Evolutionary conservation across 1,140 invertebrate genomes (phyloP).

Genomic region (Drosophila sp.): DNA sequence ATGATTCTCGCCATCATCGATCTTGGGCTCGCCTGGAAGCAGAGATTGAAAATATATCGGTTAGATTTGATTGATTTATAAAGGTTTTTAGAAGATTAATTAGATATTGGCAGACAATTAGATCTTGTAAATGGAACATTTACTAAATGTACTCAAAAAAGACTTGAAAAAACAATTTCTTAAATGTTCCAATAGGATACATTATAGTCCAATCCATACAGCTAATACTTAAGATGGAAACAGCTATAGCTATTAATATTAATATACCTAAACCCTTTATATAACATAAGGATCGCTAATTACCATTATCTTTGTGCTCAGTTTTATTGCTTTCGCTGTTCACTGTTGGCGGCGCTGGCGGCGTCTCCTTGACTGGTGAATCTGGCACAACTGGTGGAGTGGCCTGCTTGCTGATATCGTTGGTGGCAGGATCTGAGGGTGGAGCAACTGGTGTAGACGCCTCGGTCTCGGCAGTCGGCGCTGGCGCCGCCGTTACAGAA

Average conservation of each 20-base stretch:
- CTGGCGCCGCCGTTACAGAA: conserved; percentile 32
- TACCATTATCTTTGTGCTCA: conserved; percentile 76
- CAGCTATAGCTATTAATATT: too few species aligned
- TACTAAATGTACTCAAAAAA: too few species aligned
- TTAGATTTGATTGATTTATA: neutral
- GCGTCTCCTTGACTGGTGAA: conserved; percentile 51
- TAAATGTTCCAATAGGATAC: too few species aligned
- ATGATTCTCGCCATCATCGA: conserved; percentile 67
- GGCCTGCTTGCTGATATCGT: conserved; percentile 57
- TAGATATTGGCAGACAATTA: too few species aligned
- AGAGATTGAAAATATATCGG: neutral
- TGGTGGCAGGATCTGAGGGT: conserved; percentile 34
- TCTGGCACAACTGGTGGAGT: conserved; percentile 20
- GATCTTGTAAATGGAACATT: too few species aligned
- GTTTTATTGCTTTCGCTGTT: conserved; percentile 56
- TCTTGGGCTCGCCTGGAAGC: conserved; percentile 68
- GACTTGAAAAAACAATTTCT: too few species aligned
- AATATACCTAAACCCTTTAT: neutral
- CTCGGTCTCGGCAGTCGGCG: conserved; percentile 23
- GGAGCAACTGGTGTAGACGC: conserved; percentile 14
- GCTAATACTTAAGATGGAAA: too few species aligned
- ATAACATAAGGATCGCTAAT: conserved; percentile 7
- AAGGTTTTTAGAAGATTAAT: too few species aligned
- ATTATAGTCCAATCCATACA: too few species aligned
- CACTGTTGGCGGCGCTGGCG: neutral